Evolutionary conservation across 2,113 vertebrate genomes (phyloP).

Genomic region (Bagarius yarrelli): DNA sequence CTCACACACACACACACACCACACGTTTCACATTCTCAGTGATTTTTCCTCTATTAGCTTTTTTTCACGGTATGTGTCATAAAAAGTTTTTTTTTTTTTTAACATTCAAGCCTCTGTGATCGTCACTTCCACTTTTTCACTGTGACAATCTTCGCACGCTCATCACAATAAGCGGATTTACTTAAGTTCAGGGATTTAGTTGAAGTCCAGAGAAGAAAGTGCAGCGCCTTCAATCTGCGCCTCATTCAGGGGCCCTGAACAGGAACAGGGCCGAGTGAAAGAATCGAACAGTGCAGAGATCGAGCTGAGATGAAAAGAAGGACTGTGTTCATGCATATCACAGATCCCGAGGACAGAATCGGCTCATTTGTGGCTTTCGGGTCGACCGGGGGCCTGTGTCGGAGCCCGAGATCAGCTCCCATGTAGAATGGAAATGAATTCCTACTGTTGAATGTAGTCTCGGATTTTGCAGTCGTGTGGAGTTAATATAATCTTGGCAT

Average conservation of each 20-base stretch:
- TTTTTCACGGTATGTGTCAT: neutral
- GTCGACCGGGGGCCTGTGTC: neutral
- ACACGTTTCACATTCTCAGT: neutral
- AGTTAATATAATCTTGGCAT: neutral
- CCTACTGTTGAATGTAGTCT: neutral
- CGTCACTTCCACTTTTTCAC: conserved; percentile 5
- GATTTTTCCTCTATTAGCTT: neutral
- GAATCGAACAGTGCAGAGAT: conserved; percentile 37
- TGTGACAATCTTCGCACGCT: conserved; percentile 45
- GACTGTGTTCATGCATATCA: conserved; percentile 40
- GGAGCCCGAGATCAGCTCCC: neutral
- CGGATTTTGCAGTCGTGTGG: neutral
- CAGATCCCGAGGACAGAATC: neutral
- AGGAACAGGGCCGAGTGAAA: conserved; percentile 49
- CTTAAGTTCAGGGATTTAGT: conserved; percentile 30
- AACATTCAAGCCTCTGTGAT: neutral
- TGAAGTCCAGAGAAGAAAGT: conserved; percentile 36
- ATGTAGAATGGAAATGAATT: neutral
- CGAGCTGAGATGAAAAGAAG: conserved; percentile 35
- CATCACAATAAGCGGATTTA: conserved; percentile 55
- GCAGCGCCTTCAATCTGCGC: conserved; percentile 56
- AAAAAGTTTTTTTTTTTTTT: neutral
- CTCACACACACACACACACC: neutral
- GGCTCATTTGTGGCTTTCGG: neutral
- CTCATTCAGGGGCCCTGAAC: conserved; percentile 45